A percentile compares a stretch with the other conserved stretches of the same genome.
These are phyloP conservation scores for Formicarius rufipectus DNA, from an alignment of 2,113 vertebrate genomes.

Conservation along the genomic window DNA sequence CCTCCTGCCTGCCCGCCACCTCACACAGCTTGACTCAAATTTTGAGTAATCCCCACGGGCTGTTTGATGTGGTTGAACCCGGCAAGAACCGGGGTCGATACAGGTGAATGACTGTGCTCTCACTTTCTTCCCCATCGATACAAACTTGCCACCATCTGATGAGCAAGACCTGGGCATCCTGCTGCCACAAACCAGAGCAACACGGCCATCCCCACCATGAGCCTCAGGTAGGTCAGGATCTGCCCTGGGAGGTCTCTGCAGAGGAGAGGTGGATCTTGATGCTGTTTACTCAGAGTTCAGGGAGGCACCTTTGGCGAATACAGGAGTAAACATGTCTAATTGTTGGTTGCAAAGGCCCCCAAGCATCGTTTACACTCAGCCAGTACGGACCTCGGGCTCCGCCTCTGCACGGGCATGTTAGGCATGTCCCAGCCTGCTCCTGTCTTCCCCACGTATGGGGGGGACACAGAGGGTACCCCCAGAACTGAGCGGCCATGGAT, in stretches of 20 bases:
- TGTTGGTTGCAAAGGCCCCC: background rate
- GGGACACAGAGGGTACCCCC: background rate
- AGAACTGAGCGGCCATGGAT: accelerated
- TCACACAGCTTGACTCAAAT: background rate
- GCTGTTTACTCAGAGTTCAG: background rate
- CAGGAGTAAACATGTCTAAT: conserved; percentile 39
- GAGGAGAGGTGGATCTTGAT: background rate
- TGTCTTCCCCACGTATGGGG: accelerated
- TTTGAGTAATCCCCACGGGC: background rate
- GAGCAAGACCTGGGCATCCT: background rate
- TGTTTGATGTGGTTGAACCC: conserved; percentile 36
- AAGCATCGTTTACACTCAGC: background rate
- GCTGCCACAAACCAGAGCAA: background rate
- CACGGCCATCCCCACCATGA: accelerated
- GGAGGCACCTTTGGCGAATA: background rate
- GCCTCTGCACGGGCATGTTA: background rate
- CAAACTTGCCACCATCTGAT: background rate
- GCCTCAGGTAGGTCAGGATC: background rate
- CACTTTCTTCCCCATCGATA: background rate
- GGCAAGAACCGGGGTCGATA: background rate
- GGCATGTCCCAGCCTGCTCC: background rate
- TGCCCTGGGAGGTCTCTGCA: background rate
- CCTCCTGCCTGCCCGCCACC: background rate
- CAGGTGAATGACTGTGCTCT: background rate
- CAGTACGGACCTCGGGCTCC: accelerated